A percentile compares a stretch with the other conserved stretches of the same genome.
Conservation (phyloP, 2,888 invertebrate species). For the Tipula helvola region DNA sequence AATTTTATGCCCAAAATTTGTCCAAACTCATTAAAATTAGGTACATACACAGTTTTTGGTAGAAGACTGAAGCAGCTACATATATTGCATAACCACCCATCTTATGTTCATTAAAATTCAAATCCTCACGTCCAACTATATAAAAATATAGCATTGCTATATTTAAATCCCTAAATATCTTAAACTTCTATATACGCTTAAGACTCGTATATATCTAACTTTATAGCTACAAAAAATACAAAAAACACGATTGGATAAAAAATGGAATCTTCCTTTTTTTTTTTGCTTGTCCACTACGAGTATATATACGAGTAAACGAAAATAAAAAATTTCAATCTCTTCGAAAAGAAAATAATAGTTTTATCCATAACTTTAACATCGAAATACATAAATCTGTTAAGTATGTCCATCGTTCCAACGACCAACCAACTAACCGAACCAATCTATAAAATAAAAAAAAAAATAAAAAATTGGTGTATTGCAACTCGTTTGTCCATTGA, state of each 20-base stretch:
- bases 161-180: not conserved
- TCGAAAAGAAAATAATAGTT: not conserved
- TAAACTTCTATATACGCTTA: not conserved
- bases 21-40: too few relatives aligned
- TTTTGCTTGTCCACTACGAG: not conserved
- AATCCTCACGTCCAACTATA: not conserved
- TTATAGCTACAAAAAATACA: not conserved
- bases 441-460: too few relatives aligned
- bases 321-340: not conserved
- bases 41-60: too few relatives aligned
- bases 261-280: not conserved
- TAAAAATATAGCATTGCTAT: not conserved
- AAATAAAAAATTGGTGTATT: not conserved
- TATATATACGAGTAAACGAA: not conserved
- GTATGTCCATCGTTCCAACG: not conserved
- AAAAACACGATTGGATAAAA: not conserved
- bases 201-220: not conserved
- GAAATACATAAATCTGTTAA: not conserved
- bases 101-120: not conserved
- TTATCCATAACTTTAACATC: not conserved
- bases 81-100: not conserved
- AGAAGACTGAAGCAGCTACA: too few relatives aligned
- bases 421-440: not conserved
- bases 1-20: too few relatives aligned
- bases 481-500: not conserved